Evolutionary conservation across 1,140 invertebrate species (phyloP).

Genomic region (Stegodyphus mimosarum): DNA sequence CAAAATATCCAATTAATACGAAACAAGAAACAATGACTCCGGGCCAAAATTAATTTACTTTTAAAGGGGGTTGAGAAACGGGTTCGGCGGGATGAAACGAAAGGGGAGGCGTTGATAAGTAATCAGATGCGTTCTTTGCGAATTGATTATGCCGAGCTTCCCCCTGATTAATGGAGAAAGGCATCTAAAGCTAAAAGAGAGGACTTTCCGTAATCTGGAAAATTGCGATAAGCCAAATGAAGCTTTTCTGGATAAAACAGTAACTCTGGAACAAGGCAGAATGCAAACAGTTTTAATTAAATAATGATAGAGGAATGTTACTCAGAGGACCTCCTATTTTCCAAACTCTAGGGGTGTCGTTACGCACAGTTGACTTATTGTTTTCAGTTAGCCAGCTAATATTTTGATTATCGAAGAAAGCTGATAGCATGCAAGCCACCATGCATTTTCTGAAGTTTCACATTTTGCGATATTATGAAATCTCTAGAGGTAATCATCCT

Average conservation of each 20-base stretch:
- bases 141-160: slow-evolving; percentile 27
- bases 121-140: slow-evolving; percentile 36
- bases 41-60: slow-evolving; percentile 44
- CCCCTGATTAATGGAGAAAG: slow-evolving; percentile 36
- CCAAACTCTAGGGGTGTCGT: no score
- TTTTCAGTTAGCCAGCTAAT: no score
- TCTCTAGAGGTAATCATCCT: no score
- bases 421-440: no score
- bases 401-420: no score
- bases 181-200: slow-evolving; percentile 21
- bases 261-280: slow-evolving; percentile 12
- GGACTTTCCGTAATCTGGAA: slow-evolving; percentile 49
- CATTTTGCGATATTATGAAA: no score
- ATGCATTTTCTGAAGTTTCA: no score
- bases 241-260: slow-evolving; percentile 42
- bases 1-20: slow-evolving; percentile 38
- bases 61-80: slow-evolving; percentile 7
- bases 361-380: no score
- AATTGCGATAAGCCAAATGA: slow-evolving; percentile 56
- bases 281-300: slow-evolving; percentile 52
- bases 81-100: neutral
- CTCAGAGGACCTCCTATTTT: slow-evolving; percentile 3
- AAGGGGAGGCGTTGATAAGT: slow-evolving; percentile 36
- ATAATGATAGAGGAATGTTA: slow-evolving; percentile 25
- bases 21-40: slow-evolving; percentile 33